These are phyloP conservation scores for Cryptoprocta ferox DNA, from an alignment of 2,797 vertebrate species.

Conservation along the genomic window DNA sequence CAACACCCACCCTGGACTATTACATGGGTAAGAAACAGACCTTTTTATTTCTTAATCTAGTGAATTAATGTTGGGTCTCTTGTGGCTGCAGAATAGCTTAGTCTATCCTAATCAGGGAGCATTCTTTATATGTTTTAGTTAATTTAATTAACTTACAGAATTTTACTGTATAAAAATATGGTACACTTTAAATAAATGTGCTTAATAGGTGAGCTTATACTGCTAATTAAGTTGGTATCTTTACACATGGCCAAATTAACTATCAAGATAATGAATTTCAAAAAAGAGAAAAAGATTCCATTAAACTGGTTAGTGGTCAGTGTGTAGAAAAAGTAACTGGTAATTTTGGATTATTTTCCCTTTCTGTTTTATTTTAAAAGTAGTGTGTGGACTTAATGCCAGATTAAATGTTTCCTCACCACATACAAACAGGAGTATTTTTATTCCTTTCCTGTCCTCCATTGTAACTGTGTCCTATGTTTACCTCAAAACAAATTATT, in stretches of 20 bases:
- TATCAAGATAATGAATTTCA: background rate
- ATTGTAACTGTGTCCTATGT: background rate
- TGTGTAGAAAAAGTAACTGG: background rate
- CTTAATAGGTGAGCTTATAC: background rate
- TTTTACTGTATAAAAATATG: background rate
- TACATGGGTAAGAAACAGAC: background rate
- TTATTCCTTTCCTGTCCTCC: background rate
- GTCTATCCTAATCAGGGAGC: background rate
- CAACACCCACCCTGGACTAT: background rate
- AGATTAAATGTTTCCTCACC: background rate
- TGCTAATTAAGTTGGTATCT: background rate
- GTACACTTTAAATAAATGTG: background rate
- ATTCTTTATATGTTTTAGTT: background rate
- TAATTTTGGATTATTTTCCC: background rate
- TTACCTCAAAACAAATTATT: background rate
- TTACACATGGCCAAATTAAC: background rate
- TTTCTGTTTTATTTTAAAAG: conserved; percentile 1
- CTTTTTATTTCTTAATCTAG: background rate
- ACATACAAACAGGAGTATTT: background rate
- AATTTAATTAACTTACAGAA: background rate
- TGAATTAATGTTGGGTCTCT: background rate
- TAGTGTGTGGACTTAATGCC: background rate
- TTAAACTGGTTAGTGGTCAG: background rate
- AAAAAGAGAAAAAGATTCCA: background rate
- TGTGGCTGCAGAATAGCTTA: background rate